Percentiles rank a stretch among this genome's conserved stretches.
Conservation (phyloP, 2,797 vertebrate genomes). For the Limosa lapponica region DNA sequence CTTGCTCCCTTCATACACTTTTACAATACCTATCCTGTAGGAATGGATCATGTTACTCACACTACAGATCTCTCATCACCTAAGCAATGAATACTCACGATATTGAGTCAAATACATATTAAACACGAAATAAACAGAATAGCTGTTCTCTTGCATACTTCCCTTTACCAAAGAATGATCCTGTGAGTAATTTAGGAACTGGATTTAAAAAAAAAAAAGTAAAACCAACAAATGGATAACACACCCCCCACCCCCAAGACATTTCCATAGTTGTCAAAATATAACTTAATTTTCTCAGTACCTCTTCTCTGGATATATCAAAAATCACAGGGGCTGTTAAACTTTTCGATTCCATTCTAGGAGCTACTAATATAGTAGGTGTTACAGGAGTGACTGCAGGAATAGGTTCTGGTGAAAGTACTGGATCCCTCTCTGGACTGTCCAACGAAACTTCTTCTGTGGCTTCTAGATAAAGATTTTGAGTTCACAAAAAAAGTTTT, state of each 20-base stretch:
- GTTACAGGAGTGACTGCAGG: neutral
- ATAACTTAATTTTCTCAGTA: neutral
- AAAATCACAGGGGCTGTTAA: slow-evolving; percentile 70
- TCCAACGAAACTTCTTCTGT: slow-evolving; percentile 94
- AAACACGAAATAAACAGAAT: neutral
- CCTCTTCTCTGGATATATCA: neutral
- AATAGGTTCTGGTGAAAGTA: neutral
- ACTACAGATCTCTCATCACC: neutral
- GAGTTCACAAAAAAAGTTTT: neutral
- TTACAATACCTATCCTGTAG: neutral
- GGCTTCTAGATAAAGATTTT: slow-evolving; percentile 80
- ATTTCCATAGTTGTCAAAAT: neutral
- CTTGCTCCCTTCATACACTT: neutral
- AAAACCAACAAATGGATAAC: slow-evolving; percentile 77
- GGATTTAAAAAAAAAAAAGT: neutral
- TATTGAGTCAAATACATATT: neutral
- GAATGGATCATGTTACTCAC: neutral
- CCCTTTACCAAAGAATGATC: neutral
- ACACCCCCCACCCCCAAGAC: neutral
- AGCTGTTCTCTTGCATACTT: neutral
- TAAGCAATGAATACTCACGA: neutral
- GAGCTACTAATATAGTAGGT: neutral
- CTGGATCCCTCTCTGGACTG: slow-evolving; percentile 88
- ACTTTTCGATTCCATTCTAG: slow-evolving; percentile 80
- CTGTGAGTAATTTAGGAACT: neutral